Percentiles rank a stretch among this genome's conserved stretches.
These are phyloP conservation scores for Pantelozetes paolii DNA, from an alignment of 2,888 invertebrate genomes.

Conservation along the genomic window DNA sequence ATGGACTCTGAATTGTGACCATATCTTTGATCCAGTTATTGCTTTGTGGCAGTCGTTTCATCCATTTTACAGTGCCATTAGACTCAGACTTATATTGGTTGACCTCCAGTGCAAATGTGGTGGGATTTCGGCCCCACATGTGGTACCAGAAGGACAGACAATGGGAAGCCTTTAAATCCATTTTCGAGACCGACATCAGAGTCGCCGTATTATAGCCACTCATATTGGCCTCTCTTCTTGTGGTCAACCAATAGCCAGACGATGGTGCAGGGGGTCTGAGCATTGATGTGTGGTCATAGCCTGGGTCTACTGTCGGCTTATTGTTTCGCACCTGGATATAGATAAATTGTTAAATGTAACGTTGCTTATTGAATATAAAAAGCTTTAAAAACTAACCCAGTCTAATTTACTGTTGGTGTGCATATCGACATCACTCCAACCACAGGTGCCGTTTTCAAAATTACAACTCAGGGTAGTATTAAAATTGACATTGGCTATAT, in stretches of 20 bases:
- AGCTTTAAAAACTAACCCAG: not conserved
- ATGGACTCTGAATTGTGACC: not conserved
- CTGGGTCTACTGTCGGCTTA: not conserved
- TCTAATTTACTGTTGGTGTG: not conserved
- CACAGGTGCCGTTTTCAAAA: not conserved
- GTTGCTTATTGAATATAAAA: not conserved
- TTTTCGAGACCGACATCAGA: not conserved
- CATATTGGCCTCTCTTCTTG: not conserved
- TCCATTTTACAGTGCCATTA: not conserved
- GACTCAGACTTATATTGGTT: not conserved
- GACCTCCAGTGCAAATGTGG: constrained; percentile 5
- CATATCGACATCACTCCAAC: constrained; percentile 10
- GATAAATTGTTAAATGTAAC: not conserved
- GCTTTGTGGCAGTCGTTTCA: not conserved
- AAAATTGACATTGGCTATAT: not conserved
- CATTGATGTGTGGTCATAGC: constrained; percentile 32
- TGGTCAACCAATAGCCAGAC: constrained; percentile 32
- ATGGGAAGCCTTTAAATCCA: not conserved
- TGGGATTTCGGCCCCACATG: not conserved
- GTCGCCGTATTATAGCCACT: not conserved
- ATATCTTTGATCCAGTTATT: not conserved
- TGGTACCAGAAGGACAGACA: constrained; percentile 38
- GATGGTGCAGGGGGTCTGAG: not conserved
- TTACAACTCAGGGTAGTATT: not conserved
- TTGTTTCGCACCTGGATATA: not conserved